A percentile compares a stretch with the other conserved stretches of the same genome.
Evolutionary conservation across 2,113 vertebrate species (phyloP).

Genomic region (Pelusios castaneus): DNA sequence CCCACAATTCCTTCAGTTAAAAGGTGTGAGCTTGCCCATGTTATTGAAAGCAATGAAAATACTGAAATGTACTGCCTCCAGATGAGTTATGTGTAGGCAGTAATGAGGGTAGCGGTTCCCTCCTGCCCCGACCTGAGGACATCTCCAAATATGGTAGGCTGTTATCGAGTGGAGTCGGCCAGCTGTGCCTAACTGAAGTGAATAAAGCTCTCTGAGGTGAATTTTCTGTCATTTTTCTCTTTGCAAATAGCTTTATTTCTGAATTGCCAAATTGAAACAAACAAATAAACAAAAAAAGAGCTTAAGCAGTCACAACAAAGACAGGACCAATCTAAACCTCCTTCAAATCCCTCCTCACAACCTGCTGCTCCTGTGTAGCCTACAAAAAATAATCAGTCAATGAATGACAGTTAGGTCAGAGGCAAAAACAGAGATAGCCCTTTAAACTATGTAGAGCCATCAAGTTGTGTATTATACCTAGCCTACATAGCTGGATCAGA

Average conservation of each 20-base stretch:
- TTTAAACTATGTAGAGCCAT: background rate
- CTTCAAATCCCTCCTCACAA: background rate
- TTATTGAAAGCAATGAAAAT: background rate
- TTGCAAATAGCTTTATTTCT: constrained; percentile 37
- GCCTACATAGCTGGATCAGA: background rate
- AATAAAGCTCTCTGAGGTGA: background rate
- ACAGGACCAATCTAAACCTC: background rate
- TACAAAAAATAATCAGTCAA: background rate
- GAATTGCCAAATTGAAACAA: constrained; percentile 38
- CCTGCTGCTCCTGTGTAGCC: background rate
- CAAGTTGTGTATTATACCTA: background rate
- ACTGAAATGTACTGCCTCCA: background rate
- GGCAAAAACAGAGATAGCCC: background rate
- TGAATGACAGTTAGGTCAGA: background rate
- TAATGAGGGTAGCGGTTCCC: constrained; percentile 12
- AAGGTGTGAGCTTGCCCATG: background rate
- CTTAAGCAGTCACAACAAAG: background rate
- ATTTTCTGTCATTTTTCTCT: constrained; percentile 39
- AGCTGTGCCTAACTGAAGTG: constrained; percentile 14
- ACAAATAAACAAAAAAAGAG: background rate
- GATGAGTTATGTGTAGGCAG: background rate
- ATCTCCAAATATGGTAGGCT: background rate
- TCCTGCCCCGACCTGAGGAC: background rate
- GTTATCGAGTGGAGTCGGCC: background rate
- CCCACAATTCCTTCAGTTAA: background rate